These are phyloP conservation scores for Macaca nemestrina DNA, from an alignment of 2,113 vertebrate species.

Conservation along the genomic window DNA sequence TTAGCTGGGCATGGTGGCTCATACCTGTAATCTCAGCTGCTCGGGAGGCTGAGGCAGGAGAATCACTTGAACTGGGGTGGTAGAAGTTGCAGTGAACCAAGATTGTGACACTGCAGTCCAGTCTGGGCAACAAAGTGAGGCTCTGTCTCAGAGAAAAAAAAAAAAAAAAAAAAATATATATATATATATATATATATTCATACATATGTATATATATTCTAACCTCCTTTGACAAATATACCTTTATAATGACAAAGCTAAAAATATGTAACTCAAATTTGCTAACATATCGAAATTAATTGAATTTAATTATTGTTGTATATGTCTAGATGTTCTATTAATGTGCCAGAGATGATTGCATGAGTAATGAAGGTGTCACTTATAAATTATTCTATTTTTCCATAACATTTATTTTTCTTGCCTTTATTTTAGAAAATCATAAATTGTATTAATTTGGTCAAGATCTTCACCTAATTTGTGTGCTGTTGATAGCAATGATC, in stretches of 20 bases:
- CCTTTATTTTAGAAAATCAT: constrained; percentile 4
- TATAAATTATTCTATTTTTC: neutral
- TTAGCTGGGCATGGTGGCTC: too few relatives aligned
- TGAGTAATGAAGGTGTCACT: neutral
- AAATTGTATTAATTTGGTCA: neutral
- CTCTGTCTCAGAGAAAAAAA: too few relatives aligned
- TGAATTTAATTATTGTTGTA: neutral
- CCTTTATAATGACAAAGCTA: neutral
- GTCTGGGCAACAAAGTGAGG: too few relatives aligned
- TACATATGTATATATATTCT: neutral
- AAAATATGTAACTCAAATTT: neutral
- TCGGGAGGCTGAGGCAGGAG: too few relatives aligned
- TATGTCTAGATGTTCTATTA: neutral
- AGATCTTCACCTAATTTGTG: neutral
- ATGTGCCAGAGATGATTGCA: neutral
- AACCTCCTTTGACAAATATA: neutral
- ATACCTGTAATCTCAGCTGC: too few relatives aligned
- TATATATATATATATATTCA: too few relatives aligned
- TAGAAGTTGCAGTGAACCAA: too few relatives aligned
- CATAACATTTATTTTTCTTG: neutral
- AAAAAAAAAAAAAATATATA: too few relatives aligned
- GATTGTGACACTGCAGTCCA: too few relatives aligned
- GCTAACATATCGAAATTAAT: neutral
- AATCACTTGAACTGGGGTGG: too few relatives aligned
- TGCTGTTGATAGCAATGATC: neutral